Base-by-base conservation (phyloP, 2,888 invertebrate genomes). In the Chesias legatella region DNA sequence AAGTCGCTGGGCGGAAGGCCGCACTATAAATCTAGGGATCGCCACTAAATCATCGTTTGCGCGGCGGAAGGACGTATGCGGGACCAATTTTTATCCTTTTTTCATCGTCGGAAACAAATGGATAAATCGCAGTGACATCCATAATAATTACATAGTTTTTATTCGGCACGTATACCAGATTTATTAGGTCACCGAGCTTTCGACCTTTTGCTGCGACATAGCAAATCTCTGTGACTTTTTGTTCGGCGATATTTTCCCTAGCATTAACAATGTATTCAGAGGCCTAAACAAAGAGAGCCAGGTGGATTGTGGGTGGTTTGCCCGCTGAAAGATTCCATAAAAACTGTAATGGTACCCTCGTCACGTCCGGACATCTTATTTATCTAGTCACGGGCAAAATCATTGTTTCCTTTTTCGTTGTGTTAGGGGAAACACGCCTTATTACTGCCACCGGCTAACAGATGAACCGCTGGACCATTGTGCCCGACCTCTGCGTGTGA, bases 311-410 rank as follows among this genome's bases (percentile, higher is more conserved):
- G 60, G 57, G 57, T 49, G 62, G 59, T 63, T 58, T 60, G 61
- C 62, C 61, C 66, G 67, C 72, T 79, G 73, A 81, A 79, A 79
- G 79, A 79, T 79, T 79, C 80, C 69, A 76, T 81, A 82, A 84
- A 83, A 83, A 82, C 74, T 75, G 74, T 79, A 79, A 79, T 77
- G 73, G 69, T 69, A 84, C 84, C 85, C 86, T 81, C 73, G 78
- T 86, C 85, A 85, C 79, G 77, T 74, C 60, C 70, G 71, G 79
- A 81, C 82, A 76, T 83, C 79, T 83, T 84, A 84, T 84, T 85
- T 86, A 83, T 84, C 82, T 84, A 83, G 81, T 79, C 81, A 79
- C 75, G 71, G 72, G 72, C 74, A 77, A 83, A 81, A 80, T 83
- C 81, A 83, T 84, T 82, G 85, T 85, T 81, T 82, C 76, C 76